Conservation (phyloP, 2,113 vertebrate species). For the Phoenicopterus ruber region DNA sequence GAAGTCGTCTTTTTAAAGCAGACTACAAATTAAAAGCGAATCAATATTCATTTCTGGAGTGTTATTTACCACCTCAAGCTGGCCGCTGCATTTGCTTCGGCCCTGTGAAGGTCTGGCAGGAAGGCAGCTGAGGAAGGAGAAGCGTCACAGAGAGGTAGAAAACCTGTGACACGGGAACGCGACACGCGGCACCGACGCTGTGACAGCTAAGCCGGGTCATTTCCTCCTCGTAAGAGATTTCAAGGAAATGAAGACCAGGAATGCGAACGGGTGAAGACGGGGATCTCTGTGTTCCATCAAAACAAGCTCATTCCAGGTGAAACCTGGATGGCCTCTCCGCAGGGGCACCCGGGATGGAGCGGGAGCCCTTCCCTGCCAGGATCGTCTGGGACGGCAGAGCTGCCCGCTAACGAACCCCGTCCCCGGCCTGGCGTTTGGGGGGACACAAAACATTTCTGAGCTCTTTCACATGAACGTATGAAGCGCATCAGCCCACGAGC, state of each 20-base stretch:
- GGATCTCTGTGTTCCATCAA: not conserved
- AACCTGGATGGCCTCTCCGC: not conserved
- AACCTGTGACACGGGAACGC: not conserved
- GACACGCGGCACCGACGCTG: not conserved
- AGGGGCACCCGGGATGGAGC: accelerated
- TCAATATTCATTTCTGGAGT: not conserved
- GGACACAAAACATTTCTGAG: not conserved
- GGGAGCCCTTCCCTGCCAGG: not conserved
- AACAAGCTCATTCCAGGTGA: not conserved
- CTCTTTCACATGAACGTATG: accelerated
- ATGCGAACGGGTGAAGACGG: not conserved
- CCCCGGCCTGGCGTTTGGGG: accelerated
- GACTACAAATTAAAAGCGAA: not conserved
- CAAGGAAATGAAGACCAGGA: not conserved
- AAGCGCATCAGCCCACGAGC: not conserved
- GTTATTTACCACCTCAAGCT: not conserved
- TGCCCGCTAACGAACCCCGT: accelerated
- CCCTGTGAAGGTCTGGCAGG: not conserved
- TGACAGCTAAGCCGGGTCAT: not conserved
- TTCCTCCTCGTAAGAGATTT: not conserved
- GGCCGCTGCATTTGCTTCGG: not conserved
- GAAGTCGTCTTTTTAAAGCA: not conserved
- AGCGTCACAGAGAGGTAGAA: not conserved
- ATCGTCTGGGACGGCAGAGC: not conserved
- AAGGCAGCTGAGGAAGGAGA: not conserved